Percentiles rank a stretch among this genome's conserved stretches.
phyloP scores from a whole-genome alignment of 2,797 vertebrate species.

The Phylloscopus collybita region DNA sequence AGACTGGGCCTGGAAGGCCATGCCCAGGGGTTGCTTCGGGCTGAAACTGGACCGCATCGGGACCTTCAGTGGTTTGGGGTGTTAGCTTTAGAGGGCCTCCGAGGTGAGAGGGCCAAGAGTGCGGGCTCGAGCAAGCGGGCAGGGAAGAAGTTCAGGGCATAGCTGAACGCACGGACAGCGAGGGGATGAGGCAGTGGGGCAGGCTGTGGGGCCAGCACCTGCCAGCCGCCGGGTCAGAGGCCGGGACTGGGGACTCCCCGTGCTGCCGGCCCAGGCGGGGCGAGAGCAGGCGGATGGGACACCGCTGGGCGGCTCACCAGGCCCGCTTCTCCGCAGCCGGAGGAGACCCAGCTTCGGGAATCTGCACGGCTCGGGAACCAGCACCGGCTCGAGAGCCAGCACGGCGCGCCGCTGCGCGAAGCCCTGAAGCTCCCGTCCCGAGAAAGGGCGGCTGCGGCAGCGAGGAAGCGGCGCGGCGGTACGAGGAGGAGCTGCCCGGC shows the following conservation, averaged over 20 bases:
- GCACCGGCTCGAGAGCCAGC: background rate
- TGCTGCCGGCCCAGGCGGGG: background rate
- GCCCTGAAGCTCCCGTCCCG: background rate
- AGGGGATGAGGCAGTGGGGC: background rate
- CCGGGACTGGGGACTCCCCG: background rate
- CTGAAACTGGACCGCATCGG: conserved; percentile 89
- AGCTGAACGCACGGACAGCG: accelerated
- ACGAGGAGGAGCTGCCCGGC: too few relatives aligned
- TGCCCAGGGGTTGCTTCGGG: conserved; percentile 88
- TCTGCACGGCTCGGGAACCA: background rate
- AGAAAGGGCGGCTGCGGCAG: background rate
- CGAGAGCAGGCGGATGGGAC: background rate
- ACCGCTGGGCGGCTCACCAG: background rate
- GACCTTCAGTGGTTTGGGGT: conserved; percentile 88
- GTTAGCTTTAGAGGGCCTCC: conserved; percentile 71
- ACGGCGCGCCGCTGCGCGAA: background rate
- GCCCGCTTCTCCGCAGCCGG: background rate
- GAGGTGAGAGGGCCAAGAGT: background rate
- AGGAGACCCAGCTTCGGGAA: background rate
- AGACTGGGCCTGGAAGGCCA: conserved; percentile 80
- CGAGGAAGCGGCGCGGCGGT: background rate
- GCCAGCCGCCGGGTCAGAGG: background rate
- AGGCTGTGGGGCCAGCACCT: background rate
- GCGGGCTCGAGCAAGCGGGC: accelerated
- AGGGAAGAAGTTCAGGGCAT: background rate